Base-by-base conservation (phyloP, 1,140 invertebrate genomes). In the Andrena cerasifolii region DNA sequence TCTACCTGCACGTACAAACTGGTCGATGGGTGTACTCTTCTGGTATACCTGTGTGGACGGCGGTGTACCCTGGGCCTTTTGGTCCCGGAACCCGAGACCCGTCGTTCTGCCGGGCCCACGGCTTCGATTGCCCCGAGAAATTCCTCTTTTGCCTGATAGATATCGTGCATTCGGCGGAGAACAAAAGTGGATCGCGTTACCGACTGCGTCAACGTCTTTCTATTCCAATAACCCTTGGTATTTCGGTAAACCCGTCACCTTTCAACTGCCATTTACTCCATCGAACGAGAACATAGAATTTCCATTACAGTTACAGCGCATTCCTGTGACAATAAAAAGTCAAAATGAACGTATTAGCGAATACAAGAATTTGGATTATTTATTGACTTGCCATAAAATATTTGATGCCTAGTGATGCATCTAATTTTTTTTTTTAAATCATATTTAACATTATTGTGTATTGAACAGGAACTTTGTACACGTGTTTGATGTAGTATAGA, bases 111-210 rank as follows among this genome's bases (percentile, higher is more conserved):
- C 28, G 43, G 45, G 16, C 49, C n/a, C n/a, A 18, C 47, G 43
- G n/a, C 31, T 61, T 33, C 33, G 49, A 40, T 31, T 61, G 36
- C 36, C 2, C 47, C n/a, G 45, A 54, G 73, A 67, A 54, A 67
- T 58, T 47, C 36, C 63, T 67, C 40, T 33, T 79, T 58, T 24
- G 33, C n/a, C 26, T 24, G 21, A 49, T 47, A 45, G 33, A 75
- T 83, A 84, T 76, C 21, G 47, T 63, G 33, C n/a, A 24, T 72
- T 78, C 62, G n/a, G 16, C 54, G 49, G 3, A 61, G 59, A 51
- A 67, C 40, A 33, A 40, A 56, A 62, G 4, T 74, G 26, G 49
- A 82, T 81, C 75, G 33, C 36, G 68, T 83, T 86, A 82, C 79
- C 76, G n/a, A 33, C 26, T 26, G 36, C 2, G 45, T 67, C 58